Percentiles rank a stretch among this genome's conserved stretches.
phyloP scores from a whole-genome alignment of 2,113 vertebrate species.

The Menura novaehollandiae region DNA sequence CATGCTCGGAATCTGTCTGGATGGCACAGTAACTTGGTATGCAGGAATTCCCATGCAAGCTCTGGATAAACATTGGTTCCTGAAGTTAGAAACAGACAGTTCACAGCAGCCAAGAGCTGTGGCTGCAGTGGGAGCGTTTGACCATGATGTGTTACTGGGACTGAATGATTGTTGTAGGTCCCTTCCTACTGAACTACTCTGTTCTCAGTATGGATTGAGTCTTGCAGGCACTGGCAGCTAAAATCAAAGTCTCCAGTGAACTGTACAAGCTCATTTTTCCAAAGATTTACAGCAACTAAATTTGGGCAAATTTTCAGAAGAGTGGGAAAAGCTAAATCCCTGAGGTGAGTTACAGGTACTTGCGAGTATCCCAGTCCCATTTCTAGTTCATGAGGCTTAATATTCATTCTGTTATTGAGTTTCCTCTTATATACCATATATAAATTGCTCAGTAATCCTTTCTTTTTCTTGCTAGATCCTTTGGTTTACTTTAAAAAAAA shows the following conservation, averaged over 20 bases:
- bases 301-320: neutral
- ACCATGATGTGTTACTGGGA: neutral
- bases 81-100: neutral
- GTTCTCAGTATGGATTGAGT: neutral
- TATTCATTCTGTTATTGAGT: neutral
- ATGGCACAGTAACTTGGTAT: neutral
- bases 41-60: neutral
- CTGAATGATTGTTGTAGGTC: neutral
- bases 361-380: neutral
- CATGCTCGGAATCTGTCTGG: neutral
- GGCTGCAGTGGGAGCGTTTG: neutral
- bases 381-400: neutral
- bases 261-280: neutral
- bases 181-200: neutral
- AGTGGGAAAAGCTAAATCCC: neutral
- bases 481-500: neutral
- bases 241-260: neutral
- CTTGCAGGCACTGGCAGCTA: neutral
- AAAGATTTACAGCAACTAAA: neutral
- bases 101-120: neutral
- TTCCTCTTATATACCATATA: neutral
- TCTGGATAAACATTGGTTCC: neutral
- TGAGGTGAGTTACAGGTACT: neutral
- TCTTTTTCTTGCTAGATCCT: neutral
- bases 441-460: neutral